Evolutionary conservation across 92 coral and sea anemone genomes (phyloP).

Genomic region (Pocillopora grandis): DNA sequence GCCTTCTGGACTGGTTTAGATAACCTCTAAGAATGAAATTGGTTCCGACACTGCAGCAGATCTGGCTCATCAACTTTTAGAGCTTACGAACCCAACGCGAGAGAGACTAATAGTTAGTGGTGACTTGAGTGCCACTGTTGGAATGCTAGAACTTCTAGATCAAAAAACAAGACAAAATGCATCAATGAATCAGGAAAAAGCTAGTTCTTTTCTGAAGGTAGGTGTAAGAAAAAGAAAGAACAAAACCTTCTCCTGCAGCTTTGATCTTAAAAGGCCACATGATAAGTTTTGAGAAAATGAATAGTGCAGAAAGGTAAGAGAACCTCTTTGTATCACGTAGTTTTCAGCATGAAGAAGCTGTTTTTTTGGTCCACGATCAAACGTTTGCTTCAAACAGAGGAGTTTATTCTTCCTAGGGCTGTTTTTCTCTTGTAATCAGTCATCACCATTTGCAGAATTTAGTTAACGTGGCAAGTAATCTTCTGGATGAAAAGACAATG

Average conservation of each 20-base stretch:
- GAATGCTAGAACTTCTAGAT: slow-evolving; percentile 58
- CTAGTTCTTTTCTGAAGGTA: slow-evolving; percentile 59
- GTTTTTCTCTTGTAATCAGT: neutral
- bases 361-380: no score
- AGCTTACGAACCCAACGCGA: slow-evolving; percentile 47
- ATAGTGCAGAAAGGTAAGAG: no score
- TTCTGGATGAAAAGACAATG: slow-evolving; percentile 50
- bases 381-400: no score
- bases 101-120: slow-evolving; percentile 66
- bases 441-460: slow-evolving; percentile 42
- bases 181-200: slow-evolving; percentile 40
- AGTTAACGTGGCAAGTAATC: slow-evolving; percentile 67
- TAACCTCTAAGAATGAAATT: neutral
- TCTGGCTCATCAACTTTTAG: slow-evolving; percentile 45
- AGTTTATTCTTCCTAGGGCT: neutral
- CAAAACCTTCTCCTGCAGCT: no score
- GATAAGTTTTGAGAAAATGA: no score
- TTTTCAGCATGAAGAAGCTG: no score
- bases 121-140: slow-evolving; percentile 67
- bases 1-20: no score
- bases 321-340: no score
- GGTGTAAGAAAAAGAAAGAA: neutral
- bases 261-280: no score
- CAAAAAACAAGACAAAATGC: slow-evolving; percentile 44
- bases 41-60: slow-evolving; percentile 36